Evolutionary conservation across 2,888 invertebrate species (phyloP), one percentile per base, ranked within the genome.

Genomic region (Cantharis flavilabris): DNA sequence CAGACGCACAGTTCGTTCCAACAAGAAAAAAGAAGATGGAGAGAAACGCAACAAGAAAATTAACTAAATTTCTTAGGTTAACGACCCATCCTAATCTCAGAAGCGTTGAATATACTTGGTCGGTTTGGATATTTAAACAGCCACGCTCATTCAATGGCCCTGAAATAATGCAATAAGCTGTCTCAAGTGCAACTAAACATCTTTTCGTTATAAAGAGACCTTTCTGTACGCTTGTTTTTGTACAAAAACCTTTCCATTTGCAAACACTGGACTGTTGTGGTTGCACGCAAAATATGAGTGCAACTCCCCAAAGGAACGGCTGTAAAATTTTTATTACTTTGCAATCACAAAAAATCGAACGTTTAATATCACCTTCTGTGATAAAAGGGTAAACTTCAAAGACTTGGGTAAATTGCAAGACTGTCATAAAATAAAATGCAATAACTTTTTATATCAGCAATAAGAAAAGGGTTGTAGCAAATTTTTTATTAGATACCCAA

Each of bases 71-170:
- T 77, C 73, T 62, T 78, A 78, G 84, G 84, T 84, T 83, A 84
- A 84, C 83, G 83, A 84, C 84, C 84, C 84, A 82, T 82, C 83
- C 84, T 83, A 84, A 84, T 84, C 83, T 83, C 82, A 83, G 83
- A 84, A 77, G 83, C 83, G 83, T 84, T 84, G 84, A 82, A 83
- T 82, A 77, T 76, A 74, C 76, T 77, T 74, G 72, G 76, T 74
- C 73, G 20, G 26, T 23, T 23, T 79, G 76, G 79, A 72, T 80
- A 75, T 71, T 69, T 72, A 76, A 77, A 77, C 77, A 75, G 71
- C 77, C 79, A 79, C 76, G 75, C 76, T 23, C 77, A 77, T 79
- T 80, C 80, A 76, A 80, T 80, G 76, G 79, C 70, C 69, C 74
- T 70, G 72, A 80, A 75, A 76, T 76, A 80, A 79, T 79, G 79